Evolutionary conservation across 2,113 vertebrate genomes (phyloP).

Genomic region (Pardalotus punctatus): DNA sequence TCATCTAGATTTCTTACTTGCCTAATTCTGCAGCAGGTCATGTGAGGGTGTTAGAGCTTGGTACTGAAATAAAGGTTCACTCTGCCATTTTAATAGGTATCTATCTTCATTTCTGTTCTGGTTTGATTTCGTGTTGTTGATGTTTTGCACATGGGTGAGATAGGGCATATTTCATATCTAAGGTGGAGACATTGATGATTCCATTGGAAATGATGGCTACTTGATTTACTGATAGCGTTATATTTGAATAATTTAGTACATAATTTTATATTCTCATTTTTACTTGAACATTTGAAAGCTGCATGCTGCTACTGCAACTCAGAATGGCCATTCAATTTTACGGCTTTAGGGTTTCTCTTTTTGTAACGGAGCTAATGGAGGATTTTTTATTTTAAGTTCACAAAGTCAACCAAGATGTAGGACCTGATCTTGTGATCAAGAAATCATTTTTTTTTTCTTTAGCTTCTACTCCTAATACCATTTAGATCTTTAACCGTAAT

Average conservation of each 20-base stretch:
- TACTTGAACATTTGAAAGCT: not conserved
- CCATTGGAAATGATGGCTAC: not conserved
- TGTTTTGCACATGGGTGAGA: not conserved
- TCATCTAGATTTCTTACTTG: not conserved
- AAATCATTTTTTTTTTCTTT: not conserved
- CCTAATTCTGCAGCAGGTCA: not conserved
- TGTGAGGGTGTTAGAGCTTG: not conserved
- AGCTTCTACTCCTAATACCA: not conserved
- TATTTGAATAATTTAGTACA: not conserved
- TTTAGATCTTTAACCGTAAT: not conserved
- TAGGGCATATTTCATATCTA: not conserved
- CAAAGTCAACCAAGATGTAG: not conserved
- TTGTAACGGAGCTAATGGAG: not conserved
- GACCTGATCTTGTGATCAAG: not conserved
- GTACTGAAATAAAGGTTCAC: not conserved
- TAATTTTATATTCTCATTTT: constrained; percentile 24
- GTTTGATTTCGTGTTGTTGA: not conserved
- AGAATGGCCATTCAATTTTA: constrained; percentile 23
- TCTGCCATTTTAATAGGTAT: not conserved
- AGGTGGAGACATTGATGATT: not conserved
- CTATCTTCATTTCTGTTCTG: not conserved
- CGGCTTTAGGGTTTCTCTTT: constrained; percentile 6
- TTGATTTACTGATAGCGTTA: not conserved
- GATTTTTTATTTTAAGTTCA: constrained; percentile 8
- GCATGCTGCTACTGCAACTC: not conserved